phyloP scores from a whole-genome alignment of 1,140 invertebrate genomes.

The Nasonia vitripennis region DNA sequence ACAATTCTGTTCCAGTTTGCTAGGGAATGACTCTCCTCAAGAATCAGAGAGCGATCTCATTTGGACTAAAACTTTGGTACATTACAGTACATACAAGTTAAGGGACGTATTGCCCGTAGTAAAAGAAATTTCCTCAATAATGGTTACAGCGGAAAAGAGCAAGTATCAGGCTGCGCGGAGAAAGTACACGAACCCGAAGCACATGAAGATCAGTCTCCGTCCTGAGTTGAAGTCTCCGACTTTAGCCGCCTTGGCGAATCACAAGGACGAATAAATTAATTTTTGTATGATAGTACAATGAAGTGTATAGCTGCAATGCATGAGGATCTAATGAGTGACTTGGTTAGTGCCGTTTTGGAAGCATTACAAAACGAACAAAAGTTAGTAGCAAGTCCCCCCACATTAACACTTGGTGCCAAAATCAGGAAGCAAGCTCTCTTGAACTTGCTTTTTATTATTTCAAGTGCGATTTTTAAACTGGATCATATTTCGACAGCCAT shows the following conservation, averaged over 20 bases:
- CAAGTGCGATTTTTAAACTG: conserved; percentile 38
- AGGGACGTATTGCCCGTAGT: conserved; percentile 78
- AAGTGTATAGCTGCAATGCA: conserved; percentile 45
- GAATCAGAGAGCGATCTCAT: conserved; percentile 64
- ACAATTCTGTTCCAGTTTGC: conserved; percentile 58
- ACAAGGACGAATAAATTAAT: conserved; percentile 55
- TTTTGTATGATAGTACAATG: conserved; percentile 49
- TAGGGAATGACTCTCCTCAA: conserved; percentile 66
- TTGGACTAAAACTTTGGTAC: conserved; percentile 80
- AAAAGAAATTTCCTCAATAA: conserved; percentile 77
- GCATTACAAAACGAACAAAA: conserved; percentile 27
- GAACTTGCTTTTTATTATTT: conserved; percentile 28
- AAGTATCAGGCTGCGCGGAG: conserved; percentile 79
- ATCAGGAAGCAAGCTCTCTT: conserved; percentile 12
- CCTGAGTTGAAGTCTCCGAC: conserved; percentile 75
- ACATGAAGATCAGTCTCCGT: conserved; percentile 78
- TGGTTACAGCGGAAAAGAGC: conserved; percentile 76
- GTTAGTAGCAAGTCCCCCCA: neutral
- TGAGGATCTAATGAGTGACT: conserved; percentile 44
- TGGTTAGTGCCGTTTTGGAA: conserved; percentile 43
- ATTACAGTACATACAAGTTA: conserved; percentile 79
- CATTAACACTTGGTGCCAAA: conserved; percentile 34
- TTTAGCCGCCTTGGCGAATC: conserved; percentile 65
- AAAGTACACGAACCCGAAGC: conserved; percentile 78
- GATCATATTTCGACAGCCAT: conserved; percentile 29